phyloP scores from a whole-genome alignment of 2,888 invertebrate species.

The Pelosia muscerda region DNA sequence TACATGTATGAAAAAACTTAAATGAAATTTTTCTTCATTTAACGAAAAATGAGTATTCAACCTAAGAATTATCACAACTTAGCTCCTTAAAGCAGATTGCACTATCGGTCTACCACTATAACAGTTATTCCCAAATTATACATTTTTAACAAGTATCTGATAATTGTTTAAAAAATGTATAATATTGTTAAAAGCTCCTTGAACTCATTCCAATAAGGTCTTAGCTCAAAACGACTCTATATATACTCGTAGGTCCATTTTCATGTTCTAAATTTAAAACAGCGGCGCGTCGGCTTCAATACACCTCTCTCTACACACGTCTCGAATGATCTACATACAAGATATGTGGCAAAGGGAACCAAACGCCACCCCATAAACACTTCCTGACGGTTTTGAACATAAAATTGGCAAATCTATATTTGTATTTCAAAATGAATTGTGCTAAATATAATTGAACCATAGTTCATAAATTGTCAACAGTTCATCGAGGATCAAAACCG shows the following conservation, averaged over 20 bases:
- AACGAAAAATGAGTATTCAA: no score
- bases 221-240: conserved; percentile 18
- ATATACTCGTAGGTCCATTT: conserved; percentile 12
- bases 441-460: conserved; percentile 22
- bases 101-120: not conserved
- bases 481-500: conserved; percentile 55
- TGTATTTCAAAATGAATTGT: not conserved
- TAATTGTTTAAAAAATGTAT: no score
- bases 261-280: conserved; percentile 36
- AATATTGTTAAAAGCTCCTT: no score
- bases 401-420: not conserved
- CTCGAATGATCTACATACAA: conserved; percentile 15
- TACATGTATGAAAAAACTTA: no score
- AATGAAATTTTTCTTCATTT: no score
- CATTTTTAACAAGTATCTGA: not conserved
- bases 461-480: conserved; percentile 32
- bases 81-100: not conserved
- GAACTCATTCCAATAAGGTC: conserved; percentile 12
- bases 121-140: not conserved
- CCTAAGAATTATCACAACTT: not conserved
- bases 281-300: conserved; percentile 5
- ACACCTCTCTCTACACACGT: conserved; percentile 20
- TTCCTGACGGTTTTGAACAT: not conserved
- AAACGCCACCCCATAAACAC: not conserved
- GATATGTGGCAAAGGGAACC: conserved; percentile 6